A percentile compares a stretch with the other conserved stretches of the same genome.
phyloP scores from a whole-genome alignment of 2,113 vertebrate genomes.

The Myrmecophaga tridactyla region DNA sequence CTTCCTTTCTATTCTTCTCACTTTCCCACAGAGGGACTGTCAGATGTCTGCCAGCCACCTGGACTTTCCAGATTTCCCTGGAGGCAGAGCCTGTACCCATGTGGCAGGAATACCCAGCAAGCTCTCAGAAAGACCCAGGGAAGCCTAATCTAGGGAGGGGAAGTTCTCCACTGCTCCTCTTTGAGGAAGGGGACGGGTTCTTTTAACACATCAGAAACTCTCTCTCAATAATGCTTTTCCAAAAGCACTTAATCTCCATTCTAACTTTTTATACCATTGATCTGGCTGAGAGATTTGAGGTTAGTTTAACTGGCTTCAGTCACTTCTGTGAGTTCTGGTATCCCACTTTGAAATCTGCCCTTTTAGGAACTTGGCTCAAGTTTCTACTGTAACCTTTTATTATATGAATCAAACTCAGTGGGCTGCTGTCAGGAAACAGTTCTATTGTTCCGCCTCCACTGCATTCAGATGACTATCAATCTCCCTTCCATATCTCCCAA shows the following conservation, averaged over 20 bases:
- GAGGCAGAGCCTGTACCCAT: neutral
- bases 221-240: neutral
- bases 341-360: neutral
- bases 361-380: neutral
- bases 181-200: neutral
- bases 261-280: neutral
- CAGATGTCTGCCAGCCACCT: neutral
- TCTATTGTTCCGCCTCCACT: neutral
- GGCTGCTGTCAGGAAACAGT: neutral
- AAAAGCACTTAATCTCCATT: neutral
- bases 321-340: neutral
- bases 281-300: neutral
- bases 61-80: neutral
- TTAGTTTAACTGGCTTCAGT: neutral
- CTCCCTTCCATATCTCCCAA: neutral
- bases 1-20: neutral
- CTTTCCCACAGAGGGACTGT: neutral
- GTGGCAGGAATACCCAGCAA: neutral
- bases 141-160: neutral
- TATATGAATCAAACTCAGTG: neutral
- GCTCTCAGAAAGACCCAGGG: no score
- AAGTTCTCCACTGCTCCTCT: neutral
- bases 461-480: neutral
- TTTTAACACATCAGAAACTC: neutral
- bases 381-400: neutral